Evolutionary conservation across 2,888 invertebrate species (phyloP), one percentile per base, ranked within the genome.

Genomic region (Diplolepis rosae): DNA sequence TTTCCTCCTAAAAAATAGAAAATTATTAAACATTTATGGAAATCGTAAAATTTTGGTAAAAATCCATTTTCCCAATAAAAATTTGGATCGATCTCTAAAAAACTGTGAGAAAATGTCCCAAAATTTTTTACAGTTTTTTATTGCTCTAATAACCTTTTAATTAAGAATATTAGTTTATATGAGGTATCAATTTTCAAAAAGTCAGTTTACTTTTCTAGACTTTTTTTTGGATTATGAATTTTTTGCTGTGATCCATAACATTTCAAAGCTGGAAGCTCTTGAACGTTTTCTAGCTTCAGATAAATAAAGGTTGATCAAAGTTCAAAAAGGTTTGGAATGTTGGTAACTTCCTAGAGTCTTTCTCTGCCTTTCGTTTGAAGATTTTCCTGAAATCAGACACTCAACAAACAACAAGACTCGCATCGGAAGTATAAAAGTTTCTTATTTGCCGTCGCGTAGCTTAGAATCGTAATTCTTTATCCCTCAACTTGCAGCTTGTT

Each of bases 381-480:
- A 54, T 54, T 54, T 54, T 11, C 28, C 54, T 54, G 30, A 51
- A 51, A 51, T 28, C 51, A 51, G 51, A n/a, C 51, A 28, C 28
- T 32, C 30, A 18, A 9, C 54, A 54, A 54, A 54, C 18, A 54
- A 30, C 54, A 54, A 15, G 6, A 30, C 28, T 54, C 54, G 9
- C 30, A 54, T 54, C 30, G 18, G 30, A 15, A 18, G 54, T 32
- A 54, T 11, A 54, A 54, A 54, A 54, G 30, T 54, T 54, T 51
- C 51, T 28, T 51, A 13, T 51, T 51, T 51, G 51, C 27, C 28
- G 51, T 51, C 51, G 2, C 27, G n/a, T 6, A 27, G 51, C 51
- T 51, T 51, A 51, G 28, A 30, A 32, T 54, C 11, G 30, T 54
- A 32, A 54, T 32, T 54, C 30, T 68, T 73, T 45, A 61, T 66